phyloP scores from a whole-genome alignment of 1,140 invertebrate genomes.

The Plectus sambesii region DNA sequence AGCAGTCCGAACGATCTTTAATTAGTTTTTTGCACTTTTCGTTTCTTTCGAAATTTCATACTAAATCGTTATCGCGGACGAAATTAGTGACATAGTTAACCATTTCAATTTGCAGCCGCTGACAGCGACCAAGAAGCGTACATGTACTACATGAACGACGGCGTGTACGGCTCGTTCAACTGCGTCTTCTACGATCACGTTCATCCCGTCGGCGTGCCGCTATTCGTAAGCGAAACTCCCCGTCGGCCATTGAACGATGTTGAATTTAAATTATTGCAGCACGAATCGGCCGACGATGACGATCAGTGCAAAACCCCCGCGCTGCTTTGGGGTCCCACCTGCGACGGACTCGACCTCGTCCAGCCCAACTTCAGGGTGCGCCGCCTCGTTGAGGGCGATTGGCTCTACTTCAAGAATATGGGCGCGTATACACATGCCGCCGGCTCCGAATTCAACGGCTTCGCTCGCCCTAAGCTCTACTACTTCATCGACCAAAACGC shows the following conservation, averaged over 20 bases:
- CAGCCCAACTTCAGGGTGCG: constrained; percentile 70
- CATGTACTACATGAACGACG: constrained; percentile 93
- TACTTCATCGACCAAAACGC: too few species aligned
- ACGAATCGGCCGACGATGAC: background rate
- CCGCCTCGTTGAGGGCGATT: constrained; percentile 54
- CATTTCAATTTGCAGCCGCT: constrained; percentile 25
- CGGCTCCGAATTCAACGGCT: constrained; percentile 43
- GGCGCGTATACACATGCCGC: background rate
- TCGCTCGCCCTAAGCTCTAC: too few species aligned
- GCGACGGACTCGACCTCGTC: constrained; percentile 77
- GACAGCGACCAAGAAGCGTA: constrained; percentile 52
- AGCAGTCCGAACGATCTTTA: too few species aligned
- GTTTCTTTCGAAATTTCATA: constrained; percentile 11
- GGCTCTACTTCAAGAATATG: background rate
- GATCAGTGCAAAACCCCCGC: constrained; percentile 28
- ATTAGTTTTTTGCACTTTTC: too few species aligned
- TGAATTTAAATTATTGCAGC: constrained; percentile 6
- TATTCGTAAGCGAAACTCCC: constrained; percentile 58
- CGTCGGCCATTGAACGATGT: background rate
- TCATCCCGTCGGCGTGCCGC: constrained; percentile 52
- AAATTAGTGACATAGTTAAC: too few species aligned
- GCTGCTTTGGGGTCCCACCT: constrained; percentile 90
- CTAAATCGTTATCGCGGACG: too few species aligned
- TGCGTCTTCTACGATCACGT: constrained; percentile 87
- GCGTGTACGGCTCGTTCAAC: constrained; percentile 94